Conservation (phyloP, 1,140 invertebrate genomes). For the Euwallacea similis region DNA sequence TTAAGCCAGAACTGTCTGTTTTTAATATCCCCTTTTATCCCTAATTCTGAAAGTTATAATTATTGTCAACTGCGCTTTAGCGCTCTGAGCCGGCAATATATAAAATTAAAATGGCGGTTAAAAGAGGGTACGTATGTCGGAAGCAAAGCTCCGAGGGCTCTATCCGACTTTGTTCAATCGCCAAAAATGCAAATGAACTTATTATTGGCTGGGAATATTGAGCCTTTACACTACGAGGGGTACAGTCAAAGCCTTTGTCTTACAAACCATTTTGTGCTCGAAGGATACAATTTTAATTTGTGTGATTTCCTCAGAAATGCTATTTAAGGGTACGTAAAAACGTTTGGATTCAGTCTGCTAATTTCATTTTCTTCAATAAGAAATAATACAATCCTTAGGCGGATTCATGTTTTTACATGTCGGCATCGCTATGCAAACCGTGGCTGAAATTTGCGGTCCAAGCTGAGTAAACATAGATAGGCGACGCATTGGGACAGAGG, state of each 20-base stretch:
- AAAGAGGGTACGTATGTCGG: slow-evolving; percentile 35
- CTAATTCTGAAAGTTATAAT: slow-evolving; percentile 35
- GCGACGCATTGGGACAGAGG: slow-evolving; percentile 32
- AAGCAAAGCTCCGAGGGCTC: slow-evolving; percentile 18
- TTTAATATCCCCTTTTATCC: slow-evolving; percentile 34
- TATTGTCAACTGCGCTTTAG: slow-evolving; percentile 37
- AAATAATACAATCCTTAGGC: slow-evolving; percentile 2
- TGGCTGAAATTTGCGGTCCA: slow-evolving; percentile 36
- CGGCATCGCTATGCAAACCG: slow-evolving; percentile 34
- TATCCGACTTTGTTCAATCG: slow-evolving; percentile 35
- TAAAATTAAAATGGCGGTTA: slow-evolving; percentile 37
- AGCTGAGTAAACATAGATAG: slow-evolving; percentile 47
- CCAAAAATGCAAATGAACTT: slow-evolving; percentile 37
- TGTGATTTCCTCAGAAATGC: too few relatives aligned
- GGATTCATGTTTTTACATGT: slow-evolving; percentile 37
- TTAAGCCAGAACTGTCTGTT: slow-evolving; percentile 29
- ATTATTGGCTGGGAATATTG: slow-evolving; percentile 16
- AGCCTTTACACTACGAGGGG: too few relatives aligned
- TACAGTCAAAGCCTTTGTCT: too few relatives aligned
- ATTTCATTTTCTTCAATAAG: neutral
- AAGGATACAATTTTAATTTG: too few relatives aligned
- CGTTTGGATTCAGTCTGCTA: neutral
- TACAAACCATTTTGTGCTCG: too few relatives aligned
- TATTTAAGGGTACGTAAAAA: too few relatives aligned
- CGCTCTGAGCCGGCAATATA: slow-evolving; percentile 30